Conservation (phyloP, 2,797 vertebrate species). For the Tokudaia tokunoshimensis region DNA sequence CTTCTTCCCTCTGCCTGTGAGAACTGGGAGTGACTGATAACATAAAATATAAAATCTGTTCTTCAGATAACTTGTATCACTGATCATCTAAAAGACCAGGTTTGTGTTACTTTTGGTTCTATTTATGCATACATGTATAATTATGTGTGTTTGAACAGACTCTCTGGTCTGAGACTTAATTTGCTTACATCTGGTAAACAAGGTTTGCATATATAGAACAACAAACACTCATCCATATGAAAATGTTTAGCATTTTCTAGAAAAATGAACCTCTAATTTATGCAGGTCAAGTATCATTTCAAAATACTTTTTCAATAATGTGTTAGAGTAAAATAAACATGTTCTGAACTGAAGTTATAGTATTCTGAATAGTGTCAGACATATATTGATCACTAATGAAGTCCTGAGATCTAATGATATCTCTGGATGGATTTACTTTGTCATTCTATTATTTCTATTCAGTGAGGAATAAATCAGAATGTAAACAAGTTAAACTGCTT, state of each 20-base stretch:
- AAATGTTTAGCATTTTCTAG: constrained; percentile 33
- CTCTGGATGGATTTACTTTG: constrained; percentile 17
- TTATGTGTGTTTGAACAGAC: neutral
- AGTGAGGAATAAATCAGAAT: neutral
- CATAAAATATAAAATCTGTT: neutral
- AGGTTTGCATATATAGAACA: neutral
- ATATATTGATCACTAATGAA: neutral
- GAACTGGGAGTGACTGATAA: neutral
- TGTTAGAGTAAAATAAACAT: neutral
- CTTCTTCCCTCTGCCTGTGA: neutral
- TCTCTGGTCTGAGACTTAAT: neutral
- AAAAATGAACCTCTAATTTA: constrained; percentile 1
- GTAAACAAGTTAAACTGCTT: neutral
- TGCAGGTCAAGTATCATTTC: neutral
- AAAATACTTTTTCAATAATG: neutral
- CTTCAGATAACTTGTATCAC: neutral
- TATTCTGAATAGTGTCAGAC: neutral
- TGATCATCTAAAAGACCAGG: neutral
- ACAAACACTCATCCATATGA: constrained; percentile 35
- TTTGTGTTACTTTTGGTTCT: neutral
- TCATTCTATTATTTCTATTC: neutral
- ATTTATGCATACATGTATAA: neutral
- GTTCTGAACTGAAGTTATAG: neutral
- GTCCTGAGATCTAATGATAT: neutral
- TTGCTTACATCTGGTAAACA: constrained; percentile 17